phyloP scores from a whole-genome alignment of 2,797 vertebrate genomes.

The Pantherophis alleghaniensis region DNA sequence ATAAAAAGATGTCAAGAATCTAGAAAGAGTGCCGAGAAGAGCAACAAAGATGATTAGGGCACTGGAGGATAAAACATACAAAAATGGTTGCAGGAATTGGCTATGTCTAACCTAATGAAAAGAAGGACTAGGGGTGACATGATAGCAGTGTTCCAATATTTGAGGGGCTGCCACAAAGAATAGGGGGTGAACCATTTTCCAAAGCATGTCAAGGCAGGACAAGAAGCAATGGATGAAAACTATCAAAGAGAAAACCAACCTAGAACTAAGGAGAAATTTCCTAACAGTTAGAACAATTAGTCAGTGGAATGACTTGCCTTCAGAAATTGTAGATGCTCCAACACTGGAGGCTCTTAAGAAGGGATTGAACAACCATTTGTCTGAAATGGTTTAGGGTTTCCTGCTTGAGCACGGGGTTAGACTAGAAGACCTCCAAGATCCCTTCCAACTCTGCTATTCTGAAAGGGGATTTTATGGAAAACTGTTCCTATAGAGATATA shows the following conservation, averaged over 20 bases:
- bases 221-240: background rate
- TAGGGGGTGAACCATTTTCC: background rate
- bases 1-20: background rate
- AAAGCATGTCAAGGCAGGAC: background rate
- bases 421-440: background rate
- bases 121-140: background rate
- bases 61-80: background rate
- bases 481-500: background rate
- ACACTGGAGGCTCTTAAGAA: too few relatives aligned
- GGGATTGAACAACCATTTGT: background rate
- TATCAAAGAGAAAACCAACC: too few relatives aligned
- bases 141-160: background rate
- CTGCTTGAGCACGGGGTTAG: background rate
- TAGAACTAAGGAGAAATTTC: too few relatives aligned
- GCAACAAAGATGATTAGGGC: background rate
- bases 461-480: background rate
- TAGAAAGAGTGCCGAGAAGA: background rate
- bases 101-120: background rate
- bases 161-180: background rate
- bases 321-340: too few relatives aligned
- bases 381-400: background rate
- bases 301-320: too few relatives aligned
- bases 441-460: background rate
- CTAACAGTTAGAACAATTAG: too few relatives aligned
- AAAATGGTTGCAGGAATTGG: background rate